Evolutionary conservation across 2,113 vertebrate genomes (phyloP).

Genomic region (Tretioscincus oriximinensis): DNA sequence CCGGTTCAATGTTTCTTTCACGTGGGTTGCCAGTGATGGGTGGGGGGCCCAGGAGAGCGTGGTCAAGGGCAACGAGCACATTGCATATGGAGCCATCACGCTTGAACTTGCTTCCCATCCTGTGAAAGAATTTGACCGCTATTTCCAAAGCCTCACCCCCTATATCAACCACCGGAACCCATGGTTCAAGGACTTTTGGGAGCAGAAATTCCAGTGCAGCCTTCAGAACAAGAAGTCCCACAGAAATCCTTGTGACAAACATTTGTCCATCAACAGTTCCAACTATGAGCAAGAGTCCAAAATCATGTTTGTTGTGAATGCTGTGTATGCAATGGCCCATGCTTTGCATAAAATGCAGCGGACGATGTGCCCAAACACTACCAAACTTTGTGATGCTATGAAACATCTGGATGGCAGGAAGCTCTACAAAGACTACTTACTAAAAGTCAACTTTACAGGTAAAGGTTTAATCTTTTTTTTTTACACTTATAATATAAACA

Average conservation of each 20-base stretch:
- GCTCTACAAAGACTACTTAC: constrained; percentile 92
- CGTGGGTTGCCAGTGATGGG: constrained; percentile 97
- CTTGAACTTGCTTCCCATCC: constrained; percentile 92
- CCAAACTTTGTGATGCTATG: constrained; percentile 92
- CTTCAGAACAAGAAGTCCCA: constrained; percentile 72
- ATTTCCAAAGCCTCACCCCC: constrained; percentile 90
- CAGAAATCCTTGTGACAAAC: constrained; percentile 79
- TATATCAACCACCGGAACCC: constrained; percentile 90
- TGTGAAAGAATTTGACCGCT: constrained; percentile 87
- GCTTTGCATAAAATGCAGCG: constrained; percentile 95
- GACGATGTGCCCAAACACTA: constrained; percentile 90
- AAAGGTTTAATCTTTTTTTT: constrained; percentile 50
- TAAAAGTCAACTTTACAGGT: constrained; percentile 97
- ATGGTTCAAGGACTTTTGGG: constrained; percentile 98
- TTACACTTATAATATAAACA: background rate
- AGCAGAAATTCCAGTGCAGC: constrained; percentile 95
- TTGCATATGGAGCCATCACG: constrained; percentile 93
- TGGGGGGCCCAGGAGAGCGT: constrained; percentile 98
- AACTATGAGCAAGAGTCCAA: constrained; percentile 97
- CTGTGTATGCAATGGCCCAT: constrained; percentile 93
- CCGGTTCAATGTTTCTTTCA: constrained; percentile 91
- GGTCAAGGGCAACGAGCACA: constrained; percentile 90
- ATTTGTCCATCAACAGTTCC: constrained; percentile 83
- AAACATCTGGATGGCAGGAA: constrained; percentile 89
- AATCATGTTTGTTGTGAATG: constrained; percentile 99